These are phyloP conservation scores for Dasyornis broadbenti DNA, from an alignment of 2,113 vertebrate species.

Conservation along the genomic window DNA sequence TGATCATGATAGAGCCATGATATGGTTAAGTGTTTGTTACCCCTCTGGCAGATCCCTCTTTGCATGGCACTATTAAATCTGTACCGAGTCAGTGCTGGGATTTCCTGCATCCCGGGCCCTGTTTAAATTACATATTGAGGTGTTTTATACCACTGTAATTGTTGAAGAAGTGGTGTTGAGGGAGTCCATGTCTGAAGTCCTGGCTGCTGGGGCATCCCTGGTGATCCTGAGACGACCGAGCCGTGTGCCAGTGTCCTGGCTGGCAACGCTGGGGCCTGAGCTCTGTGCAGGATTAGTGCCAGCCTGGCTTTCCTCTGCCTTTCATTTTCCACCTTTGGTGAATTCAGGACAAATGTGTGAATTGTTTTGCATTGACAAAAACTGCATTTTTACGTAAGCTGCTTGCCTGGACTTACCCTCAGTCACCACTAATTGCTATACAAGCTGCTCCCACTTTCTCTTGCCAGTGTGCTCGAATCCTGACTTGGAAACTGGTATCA, in stretches of 20 bases:
- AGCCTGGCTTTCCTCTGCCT: neutral
- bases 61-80: neutral
- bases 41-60: neutral
- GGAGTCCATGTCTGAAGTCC: neutral
- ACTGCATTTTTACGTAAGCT: neutral
- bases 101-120: neutral
- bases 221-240: rapidly evolving
- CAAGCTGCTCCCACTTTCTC: neutral
- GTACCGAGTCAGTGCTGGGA: neutral
- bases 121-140: neutral
- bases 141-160: neutral
- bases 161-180: neutral
- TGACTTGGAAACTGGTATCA: neutral
- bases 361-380: neutral
- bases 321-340: neutral
- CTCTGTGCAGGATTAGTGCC: neutral
- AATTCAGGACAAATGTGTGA: neutral
- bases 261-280: neutral
- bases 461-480: neutral
- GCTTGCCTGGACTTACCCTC: neutral
- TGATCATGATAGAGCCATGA: neutral
- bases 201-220: neutral
- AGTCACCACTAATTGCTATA: neutral
- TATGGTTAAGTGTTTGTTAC: neutral
- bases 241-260: rapidly evolving